Evolutionary conservation across 1,140 invertebrate genomes (phyloP), one percentile per base, ranked within the genome.

Genomic region (Penaeus japonicus): DNA sequence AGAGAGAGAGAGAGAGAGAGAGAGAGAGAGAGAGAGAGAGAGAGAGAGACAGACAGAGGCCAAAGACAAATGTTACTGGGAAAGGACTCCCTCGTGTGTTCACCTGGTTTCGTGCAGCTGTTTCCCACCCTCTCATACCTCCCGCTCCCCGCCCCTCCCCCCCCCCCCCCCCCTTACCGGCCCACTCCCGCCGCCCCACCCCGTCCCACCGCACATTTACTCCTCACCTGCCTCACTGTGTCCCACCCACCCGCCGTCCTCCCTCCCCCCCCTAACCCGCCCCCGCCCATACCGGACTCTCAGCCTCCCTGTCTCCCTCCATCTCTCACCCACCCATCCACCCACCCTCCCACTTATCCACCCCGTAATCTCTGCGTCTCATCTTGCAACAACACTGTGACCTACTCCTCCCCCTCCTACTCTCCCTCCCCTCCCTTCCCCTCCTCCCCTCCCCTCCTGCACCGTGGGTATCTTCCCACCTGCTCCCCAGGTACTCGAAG

Each of bases 361-460:
- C 82, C 84, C 65, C 89, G 90, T 90, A 47, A 85, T 84, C 89
- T 82, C 85, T 70, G 88, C 82, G 85, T 82, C 89, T 59, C 90
- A 81, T 89, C 78, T 77, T 35, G 85, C 82, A 87, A 91, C 90
- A 87, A 90, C 86, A 89, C 85, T 89, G 84, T 89, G 79, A 90
- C 86, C 87, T 84, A 59, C 86, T 77, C 70, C 87, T 53, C n/a
- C 53, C 82, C 78, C 65, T 35, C 73, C 73, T 87, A 78, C 57
- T 65, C 84, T 62, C 81, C 79, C 73, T 70, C 39, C 39, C 39
- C 18, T 24, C 22, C 4, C 18, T 24, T 32, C 18, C 39, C 0
- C 20, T 32, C 18, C 81, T 59, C 39, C 7, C 39, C 39, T 10
- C 39, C 39, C 7, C 39, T 4, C 39, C 39, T 12, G 5, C 39